phyloP scores from a whole-genome alignment of 2,113 vertebrate genomes.

The Sus scrofa region DNA sequence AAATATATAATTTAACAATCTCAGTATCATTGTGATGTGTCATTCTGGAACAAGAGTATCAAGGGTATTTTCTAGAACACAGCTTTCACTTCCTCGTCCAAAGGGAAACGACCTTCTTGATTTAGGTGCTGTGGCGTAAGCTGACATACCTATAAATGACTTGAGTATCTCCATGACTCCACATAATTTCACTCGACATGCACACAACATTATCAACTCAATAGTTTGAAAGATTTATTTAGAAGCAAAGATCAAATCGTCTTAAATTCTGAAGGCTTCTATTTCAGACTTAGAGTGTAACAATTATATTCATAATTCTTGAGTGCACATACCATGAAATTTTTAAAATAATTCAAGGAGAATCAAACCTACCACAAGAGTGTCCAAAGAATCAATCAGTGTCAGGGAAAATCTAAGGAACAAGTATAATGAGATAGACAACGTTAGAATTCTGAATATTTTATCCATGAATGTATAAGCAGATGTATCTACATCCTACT shows the following conservation, averaged over 20 bases:
- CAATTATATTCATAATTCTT: constrained; percentile 30
- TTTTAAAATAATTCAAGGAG: constrained; percentile 65
- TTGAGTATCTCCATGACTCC: neutral
- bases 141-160: neutral
- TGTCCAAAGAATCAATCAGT: constrained; percentile 98
- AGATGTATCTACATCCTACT: neutral
- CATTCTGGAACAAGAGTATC: neutral
- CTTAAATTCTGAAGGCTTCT: constrained; percentile 48
- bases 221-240: constrained; percentile 29
- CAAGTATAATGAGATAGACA: constrained; percentile 70
- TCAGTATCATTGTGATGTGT: neutral
- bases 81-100: neutral
- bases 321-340: constrained; percentile 35
- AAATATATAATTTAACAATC: constrained; percentile 51
- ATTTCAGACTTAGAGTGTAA: constrained; percentile 42
- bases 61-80: constrained; percentile 35
- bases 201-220: neutral
- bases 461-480: neutral
- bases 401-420: constrained; percentile 96
- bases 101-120: neutral
- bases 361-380: constrained; percentile 94
- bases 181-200: constrained; percentile 7
- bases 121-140: neutral
- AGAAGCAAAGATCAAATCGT: constrained; percentile 59
- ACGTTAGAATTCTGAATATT: constrained; percentile 9